Conservation (phyloP, 2,797 vertebrate genomes). For the Parotocinclus haroldoi region DNA sequence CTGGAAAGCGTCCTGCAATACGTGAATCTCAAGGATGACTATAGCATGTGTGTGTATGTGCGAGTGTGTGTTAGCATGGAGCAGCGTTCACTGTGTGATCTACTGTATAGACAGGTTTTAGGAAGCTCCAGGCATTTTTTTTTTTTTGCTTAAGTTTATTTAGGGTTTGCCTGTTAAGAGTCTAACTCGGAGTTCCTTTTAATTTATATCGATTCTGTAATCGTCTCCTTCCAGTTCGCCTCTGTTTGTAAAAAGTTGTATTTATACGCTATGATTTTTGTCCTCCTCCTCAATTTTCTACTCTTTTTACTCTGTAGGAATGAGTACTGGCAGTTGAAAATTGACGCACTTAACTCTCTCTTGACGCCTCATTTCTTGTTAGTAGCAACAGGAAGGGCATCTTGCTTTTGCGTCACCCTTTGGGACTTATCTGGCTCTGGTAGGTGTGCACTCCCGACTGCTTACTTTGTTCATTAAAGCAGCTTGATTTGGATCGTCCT, state of each 20-base stretch:
- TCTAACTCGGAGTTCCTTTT: constrained; percentile 18
- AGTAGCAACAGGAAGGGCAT: constrained; percentile 11
- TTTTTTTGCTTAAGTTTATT: constrained; percentile 1
- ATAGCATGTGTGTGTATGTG: constrained; percentile 2
- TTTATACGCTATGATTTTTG: constrained; percentile 38
- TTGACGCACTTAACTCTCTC: constrained; percentile 13
- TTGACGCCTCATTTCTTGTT: neutral
- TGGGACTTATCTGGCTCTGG: constrained; percentile 4
- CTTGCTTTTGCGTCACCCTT: neutral
- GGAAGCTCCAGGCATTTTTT: constrained; percentile 8
- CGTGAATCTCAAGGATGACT: constrained; percentile 33
- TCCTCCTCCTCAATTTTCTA: constrained; percentile 36
- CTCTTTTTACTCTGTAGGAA: constrained; percentile 28
- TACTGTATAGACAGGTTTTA: constrained; percentile 38
- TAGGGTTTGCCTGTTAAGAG: constrained; percentile 13
- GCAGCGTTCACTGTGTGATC: constrained; percentile 41
- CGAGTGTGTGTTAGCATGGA: constrained; percentile 11
- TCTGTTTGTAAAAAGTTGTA: constrained; percentile 43
- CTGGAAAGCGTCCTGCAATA: constrained; percentile 28
- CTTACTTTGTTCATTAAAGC: constrained; percentile 39
- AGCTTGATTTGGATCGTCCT: constrained; percentile 17
- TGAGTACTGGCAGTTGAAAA: constrained; percentile 5
- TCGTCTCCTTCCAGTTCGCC: constrained; percentile 12
- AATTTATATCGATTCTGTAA: constrained; percentile 29
- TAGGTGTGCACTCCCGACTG: constrained; percentile 2